Conservation (phyloP, 2,797 vertebrate genomes). For the Paratrypauchen microcephalus region DNA sequence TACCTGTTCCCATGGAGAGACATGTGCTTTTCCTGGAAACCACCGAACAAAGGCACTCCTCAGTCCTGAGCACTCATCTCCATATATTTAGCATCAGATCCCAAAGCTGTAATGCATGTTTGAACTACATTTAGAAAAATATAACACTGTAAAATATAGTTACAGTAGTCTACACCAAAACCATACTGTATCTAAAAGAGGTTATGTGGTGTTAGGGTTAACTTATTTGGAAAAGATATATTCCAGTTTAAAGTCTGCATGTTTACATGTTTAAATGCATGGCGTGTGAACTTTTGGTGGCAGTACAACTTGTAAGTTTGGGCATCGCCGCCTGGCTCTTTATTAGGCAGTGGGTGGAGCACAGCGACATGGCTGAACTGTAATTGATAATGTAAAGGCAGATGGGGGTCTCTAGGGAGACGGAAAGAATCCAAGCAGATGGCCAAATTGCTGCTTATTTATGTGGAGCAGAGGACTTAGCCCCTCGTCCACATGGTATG, state of each 20-base stretch:
- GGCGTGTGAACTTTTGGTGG: conserved; percentile 3
- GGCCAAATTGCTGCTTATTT: conserved; percentile 97
- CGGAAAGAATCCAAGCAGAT: conserved; percentile 96
- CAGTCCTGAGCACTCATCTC: conserved; percentile 42
- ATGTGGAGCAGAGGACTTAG: conserved; percentile 87
- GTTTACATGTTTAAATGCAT: not conserved
- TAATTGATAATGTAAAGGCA: conserved; percentile 99
- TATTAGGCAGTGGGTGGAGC: conserved; percentile 33
- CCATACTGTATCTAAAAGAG: not conserved
- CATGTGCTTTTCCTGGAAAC: conserved; percentile 74
- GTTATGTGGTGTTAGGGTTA: not conserved
- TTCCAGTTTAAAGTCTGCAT: not conserved
- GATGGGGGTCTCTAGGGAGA: conserved; percentile 95
- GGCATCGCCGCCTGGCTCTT: conserved; percentile 9
- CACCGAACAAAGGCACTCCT: conserved; percentile 56
- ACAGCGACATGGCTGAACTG: conserved; percentile 86
- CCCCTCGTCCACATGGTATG: conserved; percentile 79
- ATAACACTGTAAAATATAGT: not conserved
- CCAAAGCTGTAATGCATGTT: conserved; percentile 18
- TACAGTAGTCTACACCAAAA: conserved; percentile 5
- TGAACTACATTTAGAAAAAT: not conserved
- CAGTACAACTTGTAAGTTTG: conserved; percentile 1
- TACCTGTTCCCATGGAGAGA: conserved; percentile 77
- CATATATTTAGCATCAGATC: conserved; percentile 25
- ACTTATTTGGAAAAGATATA: not conserved